A percentile compares a stretch with the other conserved stretches of the same genome.
phyloP scores from a whole-genome alignment of 2,888 invertebrate species.

The Pilophorus perplexus region DNA sequence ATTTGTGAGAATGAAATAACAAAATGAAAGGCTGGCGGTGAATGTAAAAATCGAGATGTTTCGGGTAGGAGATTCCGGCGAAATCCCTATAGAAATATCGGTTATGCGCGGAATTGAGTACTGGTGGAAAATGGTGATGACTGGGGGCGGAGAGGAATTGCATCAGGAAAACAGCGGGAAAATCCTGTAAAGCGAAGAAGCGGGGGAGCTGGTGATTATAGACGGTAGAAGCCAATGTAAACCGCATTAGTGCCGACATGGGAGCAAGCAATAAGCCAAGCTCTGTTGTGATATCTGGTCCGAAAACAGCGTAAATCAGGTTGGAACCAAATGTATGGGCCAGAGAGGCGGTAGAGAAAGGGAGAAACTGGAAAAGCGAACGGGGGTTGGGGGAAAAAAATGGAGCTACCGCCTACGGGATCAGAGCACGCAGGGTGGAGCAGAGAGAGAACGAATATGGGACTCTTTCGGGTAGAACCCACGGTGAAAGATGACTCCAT shows the following conservation, averaged over 20 bases:
- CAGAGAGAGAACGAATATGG: neutral
- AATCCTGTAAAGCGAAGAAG: neutral
- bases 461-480: neutral
- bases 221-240: constrained; percentile 21
- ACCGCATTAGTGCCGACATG: constrained; percentile 35
- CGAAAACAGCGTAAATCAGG: constrained; percentile 37
- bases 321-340: constrained; percentile 27
- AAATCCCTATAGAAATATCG: too few relatives aligned
- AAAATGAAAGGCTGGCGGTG: too few relatives aligned
- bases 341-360: neutral
- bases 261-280: constrained; percentile 33
- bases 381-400: neutral
- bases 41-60: too few relatives aligned
- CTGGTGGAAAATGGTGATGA: too few relatives aligned
- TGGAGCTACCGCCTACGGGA: neutral
- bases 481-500: constrained; percentile 28
- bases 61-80: too few relatives aligned
- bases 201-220: constrained; percentile 1
- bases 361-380: neutral
- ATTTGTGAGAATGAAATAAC: too few relatives aligned
- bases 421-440: neutral
- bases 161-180: too few relatives aligned
- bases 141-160: too few relatives aligned
- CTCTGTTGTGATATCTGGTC: constrained; percentile 31
- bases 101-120: too few relatives aligned